A percentile compares a stretch with the other conserved stretches of the same genome.
These are phyloP conservation scores for Chionis minor DNA, from an alignment of 2,113 vertebrate species.

Conservation along the genomic window DNA sequence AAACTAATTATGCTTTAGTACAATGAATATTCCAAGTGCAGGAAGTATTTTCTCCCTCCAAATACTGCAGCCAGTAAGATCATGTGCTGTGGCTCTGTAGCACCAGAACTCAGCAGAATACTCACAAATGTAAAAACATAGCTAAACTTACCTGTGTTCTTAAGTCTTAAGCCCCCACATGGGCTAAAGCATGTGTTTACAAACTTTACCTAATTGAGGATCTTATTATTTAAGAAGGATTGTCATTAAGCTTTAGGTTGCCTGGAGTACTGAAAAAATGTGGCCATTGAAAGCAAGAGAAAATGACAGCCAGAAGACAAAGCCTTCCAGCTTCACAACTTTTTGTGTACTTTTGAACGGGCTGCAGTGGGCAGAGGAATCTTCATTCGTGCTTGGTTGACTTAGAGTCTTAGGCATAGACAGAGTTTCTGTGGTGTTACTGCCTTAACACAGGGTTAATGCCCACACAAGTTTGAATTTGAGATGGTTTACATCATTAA, in stretches of 20 bases:
- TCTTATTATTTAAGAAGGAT: neutral
- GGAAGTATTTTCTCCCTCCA: neutral
- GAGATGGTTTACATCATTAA: neutral
- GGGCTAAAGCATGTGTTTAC: neutral
- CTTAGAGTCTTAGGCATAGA: neutral
- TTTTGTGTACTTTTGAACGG: neutral
- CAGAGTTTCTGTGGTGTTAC: neutral
- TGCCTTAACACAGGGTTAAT: neutral
- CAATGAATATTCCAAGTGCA: neutral
- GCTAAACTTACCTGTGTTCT: neutral
- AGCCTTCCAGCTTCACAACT: neutral
- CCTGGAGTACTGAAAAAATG: neutral
- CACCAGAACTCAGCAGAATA: neutral
- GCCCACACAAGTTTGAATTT: neutral
- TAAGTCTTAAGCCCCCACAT: neutral
- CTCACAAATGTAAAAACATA: neutral
- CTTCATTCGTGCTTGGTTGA: neutral
- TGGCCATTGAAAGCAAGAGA: neutral
- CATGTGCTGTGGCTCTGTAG: neutral
- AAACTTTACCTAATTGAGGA: neutral
- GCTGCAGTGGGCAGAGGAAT: neutral
- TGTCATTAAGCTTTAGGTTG: neutral
- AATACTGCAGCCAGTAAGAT: neutral
- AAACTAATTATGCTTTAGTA: neutral
- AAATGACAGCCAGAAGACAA: neutral